A percentile compares a stretch with the other conserved stretches of the same genome.
These are phyloP conservation scores for Rhagoletis pomonella DNA, from an alignment of 1,140 invertebrate genomes.

Conservation along the genomic window DNA sequence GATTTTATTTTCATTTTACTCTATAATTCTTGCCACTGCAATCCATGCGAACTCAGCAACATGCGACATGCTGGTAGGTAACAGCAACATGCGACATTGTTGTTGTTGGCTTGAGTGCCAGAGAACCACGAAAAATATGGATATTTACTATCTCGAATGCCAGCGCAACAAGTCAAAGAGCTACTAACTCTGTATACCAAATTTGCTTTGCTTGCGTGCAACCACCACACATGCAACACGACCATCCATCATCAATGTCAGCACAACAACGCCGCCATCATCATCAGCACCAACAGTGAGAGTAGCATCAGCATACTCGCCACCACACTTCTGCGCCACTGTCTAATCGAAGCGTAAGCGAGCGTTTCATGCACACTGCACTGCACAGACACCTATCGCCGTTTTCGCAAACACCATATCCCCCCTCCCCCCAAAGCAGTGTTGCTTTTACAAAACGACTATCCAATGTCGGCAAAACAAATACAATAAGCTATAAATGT, in stretches of 20 bases:
- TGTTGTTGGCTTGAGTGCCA: background rate
- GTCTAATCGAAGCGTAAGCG: background rate
- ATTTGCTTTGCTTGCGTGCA: background rate
- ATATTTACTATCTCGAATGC: background rate
- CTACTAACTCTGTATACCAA: background rate
- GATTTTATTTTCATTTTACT: background rate
- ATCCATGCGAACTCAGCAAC: background rate
- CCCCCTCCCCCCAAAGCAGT: background rate
- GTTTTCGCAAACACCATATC: background rate
- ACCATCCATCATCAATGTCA: constrained; percentile 32
- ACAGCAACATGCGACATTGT: background rate
- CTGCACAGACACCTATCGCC: background rate
- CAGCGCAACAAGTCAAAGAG: constrained; percentile 31
- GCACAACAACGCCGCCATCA: background rate
- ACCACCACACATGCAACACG: background rate
- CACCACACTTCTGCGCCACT: background rate
- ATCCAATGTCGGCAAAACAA: background rate
- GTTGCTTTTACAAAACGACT: background rate
- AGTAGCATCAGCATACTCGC: background rate
- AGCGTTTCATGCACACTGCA: background rate
- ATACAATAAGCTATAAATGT: too few relatives aligned
- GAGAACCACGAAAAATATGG: background rate
- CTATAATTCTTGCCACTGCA: background rate
- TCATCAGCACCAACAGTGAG: background rate
- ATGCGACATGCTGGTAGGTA: constrained; percentile 1